A percentile compares a stretch with the other conserved stretches of the same genome.
These are phyloP conservation scores for Caenorhabditis sp. DNA, from an alignment of 2,888 invertebrate genomes.

Conservation along the genomic window DNA sequence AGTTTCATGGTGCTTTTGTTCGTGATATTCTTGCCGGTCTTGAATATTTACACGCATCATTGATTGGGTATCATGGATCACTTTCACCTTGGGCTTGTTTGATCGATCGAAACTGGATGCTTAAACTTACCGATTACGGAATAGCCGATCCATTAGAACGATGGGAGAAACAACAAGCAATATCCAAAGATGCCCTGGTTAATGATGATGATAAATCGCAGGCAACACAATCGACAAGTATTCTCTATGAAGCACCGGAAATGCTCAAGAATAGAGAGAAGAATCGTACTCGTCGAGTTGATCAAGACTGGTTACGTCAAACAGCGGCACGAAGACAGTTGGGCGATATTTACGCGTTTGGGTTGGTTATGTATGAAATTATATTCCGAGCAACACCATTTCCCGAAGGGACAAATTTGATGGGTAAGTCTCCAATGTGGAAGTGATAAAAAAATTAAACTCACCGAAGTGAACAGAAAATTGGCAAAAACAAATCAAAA, in stretches of 20 bases:
- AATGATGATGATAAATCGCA: constrained; percentile 63
- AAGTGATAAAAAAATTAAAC: too few species aligned
- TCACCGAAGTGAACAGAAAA: too few species aligned
- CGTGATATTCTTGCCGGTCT: constrained; percentile 56
- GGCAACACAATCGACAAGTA: constrained; percentile 63
- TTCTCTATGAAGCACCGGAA: constrained; percentile 67
- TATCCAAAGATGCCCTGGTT: constrained; percentile 50
- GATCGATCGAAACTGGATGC: constrained; percentile 61
- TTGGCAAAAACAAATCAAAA: too few species aligned
- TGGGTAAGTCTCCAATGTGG: too few species aligned
- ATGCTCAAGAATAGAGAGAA: constrained; percentile 67
- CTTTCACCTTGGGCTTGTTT: constrained; percentile 59
- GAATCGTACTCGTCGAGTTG: constrained; percentile 56
- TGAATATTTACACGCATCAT: constrained; percentile 57
- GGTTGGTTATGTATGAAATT: constrained; percentile 66
- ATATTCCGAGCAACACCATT: constrained; percentile 66
- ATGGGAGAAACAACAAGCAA: constrained; percentile 65
- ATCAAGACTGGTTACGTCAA: constrained; percentile 55
- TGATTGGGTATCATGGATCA: constrained; percentile 56
- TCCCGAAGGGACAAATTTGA: constrained; percentile 57
- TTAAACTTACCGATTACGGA: constrained; percentile 59
- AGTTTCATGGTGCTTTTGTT: constrained; percentile 60
- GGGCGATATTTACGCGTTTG: constrained; percentile 68
- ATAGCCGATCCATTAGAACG: constrained; percentile 66
- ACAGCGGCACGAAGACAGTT: constrained; percentile 50